Percentiles rank a stretch among this genome's conserved stretches.
Conservation (phyloP, 2,888 invertebrate genomes). For the Portevinia maculata region DNA sequence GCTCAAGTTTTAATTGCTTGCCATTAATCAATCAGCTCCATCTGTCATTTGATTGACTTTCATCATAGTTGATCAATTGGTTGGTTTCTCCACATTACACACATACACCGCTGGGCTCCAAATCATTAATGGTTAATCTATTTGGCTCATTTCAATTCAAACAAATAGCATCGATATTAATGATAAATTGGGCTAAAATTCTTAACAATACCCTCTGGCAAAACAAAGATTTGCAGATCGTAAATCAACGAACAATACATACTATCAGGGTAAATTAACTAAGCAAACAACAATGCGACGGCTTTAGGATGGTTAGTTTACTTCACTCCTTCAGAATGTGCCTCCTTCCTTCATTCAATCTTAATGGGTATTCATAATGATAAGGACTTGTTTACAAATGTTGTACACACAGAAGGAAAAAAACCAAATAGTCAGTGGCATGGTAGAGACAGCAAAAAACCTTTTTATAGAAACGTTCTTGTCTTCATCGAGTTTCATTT, state of each 20-base stretch:
- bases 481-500: slow-evolving; percentile 47
- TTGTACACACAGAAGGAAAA: slow-evolving; percentile 23
- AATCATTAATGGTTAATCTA: slow-evolving; percentile 56
- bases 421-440: slow-evolving; percentile 4
- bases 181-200: slow-evolving; percentile 59
- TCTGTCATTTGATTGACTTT: slow-evolving; percentile 6
- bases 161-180: slow-evolving; percentile 52
- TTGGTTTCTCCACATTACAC: not conserved
- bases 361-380: slow-evolving; percentile 73
- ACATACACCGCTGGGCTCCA: not conserved
- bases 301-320: slow-evolving; percentile 48
- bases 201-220: slow-evolving; percentile 26
- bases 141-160: slow-evolving; percentile 51
- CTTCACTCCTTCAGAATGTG: not conserved
- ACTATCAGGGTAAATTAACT: slow-evolving; percentile 65
- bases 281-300: slow-evolving; percentile 69
- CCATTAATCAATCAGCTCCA: not conserved
- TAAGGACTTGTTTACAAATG: slow-evolving; percentile 66
- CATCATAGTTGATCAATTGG: slow-evolving; percentile 15
- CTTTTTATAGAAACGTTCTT: slow-evolving; percentile 43
- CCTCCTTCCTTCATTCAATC: slow-evolving; percentile 53
- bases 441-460: not conserved
- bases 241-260: slow-evolving; percentile 66
- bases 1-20: not conserved
- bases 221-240: slow-evolving; percentile 64